phyloP scores from a whole-genome alignment of 2,888 invertebrate species.

The Leptinotarsa rubiginosa region DNA sequence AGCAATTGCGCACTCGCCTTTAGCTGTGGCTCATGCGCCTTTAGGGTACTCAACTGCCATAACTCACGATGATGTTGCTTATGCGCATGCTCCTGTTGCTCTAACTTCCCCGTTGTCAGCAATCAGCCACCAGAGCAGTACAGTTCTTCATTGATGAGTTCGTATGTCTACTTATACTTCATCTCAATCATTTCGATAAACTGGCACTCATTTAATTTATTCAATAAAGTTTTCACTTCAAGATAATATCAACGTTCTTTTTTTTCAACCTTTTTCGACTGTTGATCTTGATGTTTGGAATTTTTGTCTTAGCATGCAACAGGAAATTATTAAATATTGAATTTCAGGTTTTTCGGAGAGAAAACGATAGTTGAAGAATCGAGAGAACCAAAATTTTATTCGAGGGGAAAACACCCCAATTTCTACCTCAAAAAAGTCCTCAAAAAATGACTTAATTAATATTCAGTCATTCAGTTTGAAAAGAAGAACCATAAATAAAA shows the following conservation, averaged over 20 bases:
- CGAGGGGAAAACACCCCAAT: no score
- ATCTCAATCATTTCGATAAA: background rate
- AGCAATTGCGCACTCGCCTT: constrained; percentile 49
- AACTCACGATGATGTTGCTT: background rate
- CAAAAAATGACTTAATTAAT: no score
- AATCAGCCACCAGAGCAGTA: constrained; percentile 24
- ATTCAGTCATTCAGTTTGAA: no score
- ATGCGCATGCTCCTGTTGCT: constrained; percentile 29
- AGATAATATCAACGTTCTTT: background rate
- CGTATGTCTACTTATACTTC: background rate
- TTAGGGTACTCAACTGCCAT: background rate
- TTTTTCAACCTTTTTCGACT: background rate
- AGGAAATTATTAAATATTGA: no score
- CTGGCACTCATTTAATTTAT: constrained; percentile 7
- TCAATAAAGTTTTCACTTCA: background rate
- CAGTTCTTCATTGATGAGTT: constrained; percentile 22
- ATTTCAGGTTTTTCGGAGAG: no score
- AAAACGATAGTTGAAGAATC: no score
- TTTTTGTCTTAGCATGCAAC: no score
- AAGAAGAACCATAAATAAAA: no score
- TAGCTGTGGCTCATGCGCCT: constrained; percentile 35
- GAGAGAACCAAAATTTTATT: no score
- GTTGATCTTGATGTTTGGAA: background rate
- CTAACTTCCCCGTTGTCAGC: constrained; percentile 5
- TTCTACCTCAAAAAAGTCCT: no score